Evolutionary conservation across 2,797 vertebrate genomes (phyloP).

Genomic region (Enoplosus armatus): DNA sequence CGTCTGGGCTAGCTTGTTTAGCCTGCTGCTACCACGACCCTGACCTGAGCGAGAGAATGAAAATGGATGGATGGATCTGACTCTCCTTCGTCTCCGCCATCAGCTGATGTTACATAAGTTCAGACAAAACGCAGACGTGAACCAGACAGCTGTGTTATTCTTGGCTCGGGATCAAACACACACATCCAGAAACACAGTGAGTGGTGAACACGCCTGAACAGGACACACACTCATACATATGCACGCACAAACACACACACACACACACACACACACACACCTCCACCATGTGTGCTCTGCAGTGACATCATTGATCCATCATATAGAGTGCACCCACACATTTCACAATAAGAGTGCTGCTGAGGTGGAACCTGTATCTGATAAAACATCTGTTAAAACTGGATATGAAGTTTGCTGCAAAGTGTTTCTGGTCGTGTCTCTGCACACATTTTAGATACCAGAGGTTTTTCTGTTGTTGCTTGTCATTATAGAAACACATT

Average conservation of each 20-base stretch:
- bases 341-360: conserved; percentile 7
- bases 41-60: no score
- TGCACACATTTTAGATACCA: no score
- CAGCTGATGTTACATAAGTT: conserved; percentile 46
- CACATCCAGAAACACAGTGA: background rate
- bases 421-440: no score
- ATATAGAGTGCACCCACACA: background rate
- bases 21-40: no score
- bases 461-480: no score
- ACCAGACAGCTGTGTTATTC: conserved; percentile 59
- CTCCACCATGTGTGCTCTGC: background rate
- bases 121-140: conserved; percentile 39
- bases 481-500: no score
- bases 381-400: no score
- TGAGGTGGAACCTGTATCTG: background rate
- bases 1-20: no score
- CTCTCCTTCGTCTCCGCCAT: background rate
- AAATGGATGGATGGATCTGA: no score
- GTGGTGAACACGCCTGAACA: background rate
- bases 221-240: conserved; percentile 1
- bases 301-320: background rate
- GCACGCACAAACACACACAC: no score
- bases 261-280: background rate
- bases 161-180: conserved; percentile 43
- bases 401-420: no score